Evolutionary conservation across 2,888 invertebrate species (phyloP).

Genomic region (Noctua comes): DNA sequence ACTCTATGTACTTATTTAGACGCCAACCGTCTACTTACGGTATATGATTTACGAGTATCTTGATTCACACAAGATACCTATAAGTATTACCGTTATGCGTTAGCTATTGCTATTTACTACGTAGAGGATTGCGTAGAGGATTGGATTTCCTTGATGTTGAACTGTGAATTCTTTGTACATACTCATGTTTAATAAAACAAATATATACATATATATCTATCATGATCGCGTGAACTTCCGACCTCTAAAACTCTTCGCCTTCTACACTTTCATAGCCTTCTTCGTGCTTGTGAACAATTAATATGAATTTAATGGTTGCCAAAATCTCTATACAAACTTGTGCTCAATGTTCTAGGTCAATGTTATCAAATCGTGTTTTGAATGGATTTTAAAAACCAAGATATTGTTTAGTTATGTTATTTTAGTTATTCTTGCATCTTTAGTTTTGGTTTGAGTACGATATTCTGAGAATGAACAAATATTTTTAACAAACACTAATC

Average conservation of each 20-base stretch:
- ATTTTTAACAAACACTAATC: background rate
- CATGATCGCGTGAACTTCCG: conserved; percentile 35
- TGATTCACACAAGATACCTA: conserved; percentile 39
- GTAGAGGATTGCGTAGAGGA: background rate
- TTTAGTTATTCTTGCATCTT: background rate
- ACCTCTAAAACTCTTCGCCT: conserved; percentile 33
- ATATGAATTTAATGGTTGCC: conserved; percentile 16
- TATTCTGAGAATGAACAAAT: background rate
- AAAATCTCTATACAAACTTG: conserved; percentile 31
- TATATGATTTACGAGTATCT: conserved; percentile 55
- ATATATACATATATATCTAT: no score
- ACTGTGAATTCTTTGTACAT: background rate
- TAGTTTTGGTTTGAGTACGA: background rate
- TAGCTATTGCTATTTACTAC: conserved; percentile 12
- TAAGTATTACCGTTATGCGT: conserved; percentile 40
- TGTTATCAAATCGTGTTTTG: conserved; percentile 18
- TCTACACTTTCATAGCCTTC: conserved; percentile 25
- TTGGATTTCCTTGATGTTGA: conserved; percentile 8
- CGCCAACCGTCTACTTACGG: conserved; percentile 48
- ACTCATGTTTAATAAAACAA: no score
- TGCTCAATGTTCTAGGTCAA: conserved; percentile 45
- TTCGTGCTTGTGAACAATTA: conserved; percentile 52
- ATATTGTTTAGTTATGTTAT: background rate
- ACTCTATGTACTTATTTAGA: conserved; percentile 50
- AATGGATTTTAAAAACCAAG: background rate